Conservation (phyloP, 2,888 invertebrate species). For the Dicranocentrus wangi region DNA sequence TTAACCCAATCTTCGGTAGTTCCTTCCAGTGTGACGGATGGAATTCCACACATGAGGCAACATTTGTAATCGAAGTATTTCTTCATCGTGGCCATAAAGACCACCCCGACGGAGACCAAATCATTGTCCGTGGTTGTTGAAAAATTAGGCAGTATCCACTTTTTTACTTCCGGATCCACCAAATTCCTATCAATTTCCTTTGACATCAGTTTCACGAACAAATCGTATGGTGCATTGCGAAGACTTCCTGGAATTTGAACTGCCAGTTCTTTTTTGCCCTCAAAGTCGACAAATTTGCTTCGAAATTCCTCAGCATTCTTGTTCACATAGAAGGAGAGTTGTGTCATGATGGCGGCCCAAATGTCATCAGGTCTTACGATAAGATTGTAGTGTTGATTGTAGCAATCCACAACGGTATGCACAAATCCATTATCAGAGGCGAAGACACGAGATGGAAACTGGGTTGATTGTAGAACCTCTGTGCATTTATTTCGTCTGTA, state of each 20-base stretch:
- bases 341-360: slow-evolving; percentile 63
- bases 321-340: slow-evolving; percentile 66
- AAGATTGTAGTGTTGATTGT: slow-evolving; percentile 58
- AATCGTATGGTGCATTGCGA: slow-evolving; percentile 41
- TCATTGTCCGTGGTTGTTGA: slow-evolving; percentile 58
- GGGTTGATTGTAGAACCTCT: slow-evolving; percentile 24
- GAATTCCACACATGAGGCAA: slow-evolving; percentile 57
- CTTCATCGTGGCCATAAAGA: slow-evolving; percentile 63
- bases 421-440: slow-evolving; percentile 53
- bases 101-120: slow-evolving; percentile 45
- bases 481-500: slow-evolving; percentile 27
- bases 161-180: slow-evolving; percentile 44
- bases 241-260: slow-evolving; percentile 30
- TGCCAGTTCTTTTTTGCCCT: slow-evolving; percentile 42
- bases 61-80: slow-evolving; percentile 58
- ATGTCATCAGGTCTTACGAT: slow-evolving; percentile 61
- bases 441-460: neutral
- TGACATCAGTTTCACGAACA: slow-evolving; percentile 31
- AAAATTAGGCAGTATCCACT: slow-evolving; percentile 58
- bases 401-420: slow-evolving; percentile 37
- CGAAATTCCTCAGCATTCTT: slow-evolving; percentile 60
- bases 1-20: slow-evolving; percentile 56
- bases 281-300: slow-evolving; percentile 60
- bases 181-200: slow-evolving; percentile 53
- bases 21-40: slow-evolving; percentile 46